Conservation (phyloP, 2,797 vertebrate species). For the Microcaecilia unicolor region DNA sequence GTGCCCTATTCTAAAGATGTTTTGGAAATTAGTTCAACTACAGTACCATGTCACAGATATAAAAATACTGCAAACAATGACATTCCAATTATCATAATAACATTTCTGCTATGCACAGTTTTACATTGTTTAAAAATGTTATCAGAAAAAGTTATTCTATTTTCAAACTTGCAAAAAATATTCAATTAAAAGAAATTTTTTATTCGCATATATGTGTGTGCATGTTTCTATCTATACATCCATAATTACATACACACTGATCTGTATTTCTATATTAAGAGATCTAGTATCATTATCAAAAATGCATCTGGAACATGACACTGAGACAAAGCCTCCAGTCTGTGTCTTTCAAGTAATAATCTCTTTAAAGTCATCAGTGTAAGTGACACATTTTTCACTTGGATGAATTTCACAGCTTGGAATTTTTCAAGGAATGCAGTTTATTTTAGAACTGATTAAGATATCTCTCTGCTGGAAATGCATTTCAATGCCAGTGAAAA, state of each 20-base stretch:
- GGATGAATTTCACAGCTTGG: background rate
- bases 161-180: no score
- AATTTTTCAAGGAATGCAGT: slow-evolving; percentile 7
- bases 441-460: slow-evolving; percentile 13
- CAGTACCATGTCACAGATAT: slow-evolving; percentile 14
- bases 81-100: slow-evolving; percentile 23
- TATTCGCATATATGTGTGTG: no score
- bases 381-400: slow-evolving; percentile 1
- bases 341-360: background rate
- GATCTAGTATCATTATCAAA: background rate
- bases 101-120: slow-evolving; percentile 27
- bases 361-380: background rate
- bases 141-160: slow-evolving; percentile 14
- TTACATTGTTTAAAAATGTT: slow-evolving; percentile 9
- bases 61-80: slow-evolving; percentile 30
- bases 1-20: slow-evolving; percentile 22
- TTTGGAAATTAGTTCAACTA: slow-evolving; percentile 26
- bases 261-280: no score
- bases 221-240: no score
- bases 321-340: slow-evolving; percentile 1
- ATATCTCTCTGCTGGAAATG: slow-evolving; percentile 2
- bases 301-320: background rate
- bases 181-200: no score
- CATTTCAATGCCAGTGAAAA: slow-evolving; percentile 81
- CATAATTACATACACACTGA: no score